phyloP scores from a whole-genome alignment of 2,888 invertebrate genomes.

The Cataglyphis altisquamis region DNA sequence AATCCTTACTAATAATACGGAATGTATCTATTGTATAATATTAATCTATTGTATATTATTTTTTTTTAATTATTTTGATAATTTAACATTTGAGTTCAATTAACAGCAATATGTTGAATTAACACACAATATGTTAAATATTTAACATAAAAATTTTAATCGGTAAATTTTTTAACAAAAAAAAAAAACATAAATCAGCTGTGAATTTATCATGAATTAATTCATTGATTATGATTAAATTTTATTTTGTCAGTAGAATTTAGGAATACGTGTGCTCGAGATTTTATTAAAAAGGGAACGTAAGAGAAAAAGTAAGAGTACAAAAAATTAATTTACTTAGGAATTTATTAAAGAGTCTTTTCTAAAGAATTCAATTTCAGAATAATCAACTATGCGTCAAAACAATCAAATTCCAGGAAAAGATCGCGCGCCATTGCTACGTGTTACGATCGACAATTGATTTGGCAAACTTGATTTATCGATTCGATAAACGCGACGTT shows the following conservation, averaged over 20 bases:
- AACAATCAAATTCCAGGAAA: background rate
- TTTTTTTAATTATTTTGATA: too few species aligned
- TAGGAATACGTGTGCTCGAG: background rate
- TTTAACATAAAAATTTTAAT: too few species aligned
- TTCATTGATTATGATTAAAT: background rate
- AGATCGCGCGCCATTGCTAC: slow-evolving; percentile 19
- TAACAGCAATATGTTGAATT: too few species aligned
- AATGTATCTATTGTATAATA: too few species aligned
- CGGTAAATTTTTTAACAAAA: too few species aligned
- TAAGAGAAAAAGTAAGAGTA: background rate
- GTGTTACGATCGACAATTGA: slow-evolving; percentile 14
- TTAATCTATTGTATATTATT: too few species aligned
- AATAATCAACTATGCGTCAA: background rate
- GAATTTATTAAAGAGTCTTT: background rate
- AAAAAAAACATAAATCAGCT: too few species aligned
- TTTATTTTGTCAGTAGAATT: background rate
- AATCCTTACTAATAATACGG: too few species aligned
- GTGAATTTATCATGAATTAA: too few species aligned
- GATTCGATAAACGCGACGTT: slow-evolving; percentile 73
- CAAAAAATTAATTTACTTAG: background rate
- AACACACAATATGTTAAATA: too few species aligned
- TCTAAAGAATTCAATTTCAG: slow-evolving; percentile 5
- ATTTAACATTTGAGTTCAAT: too few species aligned
- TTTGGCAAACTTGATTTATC: slow-evolving; percentile 73
- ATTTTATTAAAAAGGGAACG: background rate